phyloP scores from a whole-genome alignment of 2,888 invertebrate genomes.

The Podabrus alpinus region DNA sequence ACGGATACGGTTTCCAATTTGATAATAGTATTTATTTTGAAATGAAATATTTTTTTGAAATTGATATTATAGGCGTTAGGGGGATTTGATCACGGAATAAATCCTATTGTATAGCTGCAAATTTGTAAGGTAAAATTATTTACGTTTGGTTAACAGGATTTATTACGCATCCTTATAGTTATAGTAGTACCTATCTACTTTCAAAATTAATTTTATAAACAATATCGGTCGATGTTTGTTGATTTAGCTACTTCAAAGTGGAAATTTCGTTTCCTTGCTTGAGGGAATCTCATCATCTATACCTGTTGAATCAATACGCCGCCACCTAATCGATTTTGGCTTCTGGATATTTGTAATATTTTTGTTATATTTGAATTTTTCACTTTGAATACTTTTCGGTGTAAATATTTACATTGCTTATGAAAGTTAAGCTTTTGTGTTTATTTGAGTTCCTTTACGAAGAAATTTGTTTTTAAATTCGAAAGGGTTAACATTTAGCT shows the following conservation, averaged over 20 bases:
- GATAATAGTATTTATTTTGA: neutral
- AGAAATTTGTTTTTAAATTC: neutral
- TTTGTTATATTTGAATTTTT: neutral
- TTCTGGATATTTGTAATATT: neutral
- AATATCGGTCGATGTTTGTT: neutral
- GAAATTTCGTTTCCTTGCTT: neutral
- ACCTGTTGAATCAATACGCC: conserved; percentile 2
- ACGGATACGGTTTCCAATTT: neutral
- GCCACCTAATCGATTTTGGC: neutral
- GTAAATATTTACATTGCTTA: neutral
- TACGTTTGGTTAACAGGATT: too few species aligned
- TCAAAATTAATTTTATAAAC: neutral
- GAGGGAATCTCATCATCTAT: neutral
- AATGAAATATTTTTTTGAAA: neutral
- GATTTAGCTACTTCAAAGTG: neutral
- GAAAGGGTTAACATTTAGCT: neutral
- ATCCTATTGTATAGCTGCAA: neutral
- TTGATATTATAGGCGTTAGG: neutral
- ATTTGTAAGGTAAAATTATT: neutral
- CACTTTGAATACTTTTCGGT: neutral
- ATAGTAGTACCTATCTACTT: neutral
- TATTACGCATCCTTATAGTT: too few species aligned
- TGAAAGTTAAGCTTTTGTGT: neutral
- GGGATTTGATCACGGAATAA: neutral
- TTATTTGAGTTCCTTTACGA: neutral